Conservation (phyloP, 1,140 invertebrate species). For the Platorchestia sp. region DNA sequence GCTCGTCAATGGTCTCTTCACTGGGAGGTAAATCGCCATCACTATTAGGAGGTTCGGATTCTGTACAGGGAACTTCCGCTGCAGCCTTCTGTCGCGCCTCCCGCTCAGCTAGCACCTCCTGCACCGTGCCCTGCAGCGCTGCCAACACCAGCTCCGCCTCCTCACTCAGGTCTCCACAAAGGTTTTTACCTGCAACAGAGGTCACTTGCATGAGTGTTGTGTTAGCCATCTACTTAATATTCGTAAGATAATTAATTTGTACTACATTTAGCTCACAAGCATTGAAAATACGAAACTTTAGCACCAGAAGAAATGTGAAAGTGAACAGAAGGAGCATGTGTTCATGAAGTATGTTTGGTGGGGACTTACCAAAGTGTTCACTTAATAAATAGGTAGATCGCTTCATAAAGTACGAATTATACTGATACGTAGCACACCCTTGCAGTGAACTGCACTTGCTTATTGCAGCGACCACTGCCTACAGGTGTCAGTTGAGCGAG, state of each 20-base stretch:
- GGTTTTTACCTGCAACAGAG: slow-evolving; percentile 18
- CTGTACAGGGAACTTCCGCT: not conserved
- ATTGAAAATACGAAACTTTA: not conserved
- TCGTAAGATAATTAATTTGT: not conserved
- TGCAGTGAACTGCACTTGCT: not conserved
- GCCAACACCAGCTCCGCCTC: not conserved
- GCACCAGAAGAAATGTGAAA: not conserved
- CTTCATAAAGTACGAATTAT: not conserved
- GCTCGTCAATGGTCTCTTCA: slow-evolving; percentile 23
- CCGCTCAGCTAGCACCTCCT: slow-evolving; percentile 6
- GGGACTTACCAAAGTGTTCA: not conserved
- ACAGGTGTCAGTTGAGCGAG: not conserved
- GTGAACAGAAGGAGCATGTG: not conserved
- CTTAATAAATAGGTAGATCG: not conserved
- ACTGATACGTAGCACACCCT: not conserved
- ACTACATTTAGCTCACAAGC: not conserved
- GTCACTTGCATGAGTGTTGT: not conserved
- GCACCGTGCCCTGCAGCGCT: not conserved
- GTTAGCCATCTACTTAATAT: not conserved
- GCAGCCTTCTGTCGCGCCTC: not conserved
- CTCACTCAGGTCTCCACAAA: not conserved
- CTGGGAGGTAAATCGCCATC: not conserved
- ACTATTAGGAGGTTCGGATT: not conserved
- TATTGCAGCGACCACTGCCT: not conserved
- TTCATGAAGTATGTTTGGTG: not conserved